Base-by-base conservation (phyloP, 2,888 invertebrate species). In the Chrysopilus asiliformis region DNA sequence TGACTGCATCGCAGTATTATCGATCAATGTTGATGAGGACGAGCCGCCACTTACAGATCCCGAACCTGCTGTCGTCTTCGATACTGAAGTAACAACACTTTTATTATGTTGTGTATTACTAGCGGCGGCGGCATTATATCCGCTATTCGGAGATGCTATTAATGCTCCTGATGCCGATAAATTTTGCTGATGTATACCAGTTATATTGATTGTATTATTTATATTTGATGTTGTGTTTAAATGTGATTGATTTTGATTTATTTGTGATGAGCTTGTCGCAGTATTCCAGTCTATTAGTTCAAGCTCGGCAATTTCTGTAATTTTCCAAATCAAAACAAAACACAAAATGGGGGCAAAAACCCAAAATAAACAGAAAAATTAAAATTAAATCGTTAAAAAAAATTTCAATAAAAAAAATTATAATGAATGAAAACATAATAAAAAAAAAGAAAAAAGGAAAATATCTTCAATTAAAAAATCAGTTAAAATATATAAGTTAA, bases 291-390 rank as follows among this genome's bases (percentile, higher is more conserved):
- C 42, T 26, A 43, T 42, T 43, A 48, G 27, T 36, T 46, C 48
- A 45, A 46, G 48, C 40, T 48, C 48, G 37, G 43, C 36, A 20
- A 46, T 46, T 43, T 48, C 48, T 48, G 45, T 33, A 42, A 43
- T 30, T 29, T 29, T 39, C 41, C n/a, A n/a, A n/a, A n/a, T n/a
- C n/a, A n/a, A n/a, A n/a, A n/a, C n/a, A n/a, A n/a, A n/a, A n/a
- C n/a, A n/a, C n/a, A n/a, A n/a, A n/a, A n/a, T n/a, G n/a, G n/a
- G n/a, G n/a, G n/a, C n/a, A n/a, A n/a, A n/a, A n/a, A n/a, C n/a
- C n/a, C n/a, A n/a, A n/a, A n/a, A n/a, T n/a, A n/a, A n/a, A n/a
- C n/a, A n/a, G n/a, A n/a, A n/a, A n/a, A n/a, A n/a, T n/a, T n/a
- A n/a, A n/a, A n/a, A n/a, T n/a, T n/a, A n/a, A n/a, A n/a, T n/a